phyloP scores from a whole-genome alignment of 64 coral and sea anemone species.

The Acropora yongei region DNA sequence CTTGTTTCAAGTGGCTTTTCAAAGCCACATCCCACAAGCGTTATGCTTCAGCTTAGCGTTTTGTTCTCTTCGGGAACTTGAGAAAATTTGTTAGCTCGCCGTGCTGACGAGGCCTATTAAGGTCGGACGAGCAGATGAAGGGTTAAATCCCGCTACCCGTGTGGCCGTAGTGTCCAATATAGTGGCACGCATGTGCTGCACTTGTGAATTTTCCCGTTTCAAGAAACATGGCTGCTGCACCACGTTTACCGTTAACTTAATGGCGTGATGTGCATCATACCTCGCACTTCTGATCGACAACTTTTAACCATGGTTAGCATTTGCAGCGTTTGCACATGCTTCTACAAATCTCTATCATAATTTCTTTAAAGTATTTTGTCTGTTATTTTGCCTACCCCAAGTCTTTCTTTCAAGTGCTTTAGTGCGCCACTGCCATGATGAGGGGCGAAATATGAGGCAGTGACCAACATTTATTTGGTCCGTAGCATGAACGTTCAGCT shows the following conservation, averaged over 20 bases:
- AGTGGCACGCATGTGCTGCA: slow-evolving; percentile 9
- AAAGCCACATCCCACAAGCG: no score
- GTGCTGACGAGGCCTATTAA: neutral
- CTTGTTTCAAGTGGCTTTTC: no score
- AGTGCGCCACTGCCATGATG: slow-evolving; percentile 34
- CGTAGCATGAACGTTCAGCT: slow-evolving; percentile 66
- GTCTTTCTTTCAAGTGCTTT: slow-evolving; percentile 22
- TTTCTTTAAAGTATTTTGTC: neutral
- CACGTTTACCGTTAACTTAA: neutral
- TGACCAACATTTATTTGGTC: slow-evolving; percentile 56
- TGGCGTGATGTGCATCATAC: neutral
- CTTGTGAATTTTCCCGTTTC: neutral
- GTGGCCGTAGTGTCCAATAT: neutral
- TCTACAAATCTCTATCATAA: neutral
- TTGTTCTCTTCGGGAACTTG: neutral
- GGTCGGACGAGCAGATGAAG: neutral
- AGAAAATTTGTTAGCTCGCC: neutral
- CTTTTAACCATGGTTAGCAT: neutral
- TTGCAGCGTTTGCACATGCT: neutral
- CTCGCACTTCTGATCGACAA: neutral
- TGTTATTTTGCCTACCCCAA: slow-evolving; percentile 26
- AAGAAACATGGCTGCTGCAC: neutral
- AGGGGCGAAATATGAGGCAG: slow-evolving; percentile 55
- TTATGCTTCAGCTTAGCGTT: neutral
- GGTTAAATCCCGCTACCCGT: neutral